phyloP scores from a whole-genome alignment of 2,113 vertebrate species.

The Leucoraja erinaceus region DNA sequence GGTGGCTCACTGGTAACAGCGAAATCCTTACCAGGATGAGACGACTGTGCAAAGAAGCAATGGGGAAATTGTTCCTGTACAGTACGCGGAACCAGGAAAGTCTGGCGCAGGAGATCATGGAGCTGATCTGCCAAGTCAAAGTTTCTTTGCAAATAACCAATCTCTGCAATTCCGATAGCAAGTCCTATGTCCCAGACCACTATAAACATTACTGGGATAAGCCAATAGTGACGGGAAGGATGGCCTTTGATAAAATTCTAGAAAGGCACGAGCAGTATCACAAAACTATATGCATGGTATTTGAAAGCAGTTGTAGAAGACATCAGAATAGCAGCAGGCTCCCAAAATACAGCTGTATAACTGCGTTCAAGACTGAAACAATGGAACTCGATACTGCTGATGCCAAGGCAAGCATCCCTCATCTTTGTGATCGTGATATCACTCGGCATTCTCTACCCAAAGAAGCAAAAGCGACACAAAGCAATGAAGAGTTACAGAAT shows the following conservation, averaged over 20 bases:
- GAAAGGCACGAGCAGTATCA: conserved; percentile 71
- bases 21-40: conserved; percentile 40
- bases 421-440: too few relatives aligned
- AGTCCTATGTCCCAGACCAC: conserved; percentile 72
- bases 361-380: conserved; percentile 68
- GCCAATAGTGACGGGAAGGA: conserved; percentile 46
- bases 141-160: conserved; percentile 53
- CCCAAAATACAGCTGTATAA: conserved; percentile 62
- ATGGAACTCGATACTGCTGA: conserved; percentile 48
- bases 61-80: conserved; percentile 63
- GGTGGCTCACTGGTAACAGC: conserved; percentile 55
- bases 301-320: conserved; percentile 49
- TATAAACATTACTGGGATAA: conserved; percentile 54
- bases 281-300: conserved; percentile 63
- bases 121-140: conserved; percentile 57
- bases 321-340: background rate
- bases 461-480: background rate
- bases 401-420: background rate
- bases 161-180: conserved; percentile 63
- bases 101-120: conserved; percentile 67
- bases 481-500: background rate
- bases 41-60: conserved; percentile 60
- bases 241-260: conserved; percentile 63
- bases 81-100: conserved; percentile 53
- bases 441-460: background rate